Conservation (phyloP, 2,797 vertebrate genomes). For the Echeneis naucrates region DNA sequence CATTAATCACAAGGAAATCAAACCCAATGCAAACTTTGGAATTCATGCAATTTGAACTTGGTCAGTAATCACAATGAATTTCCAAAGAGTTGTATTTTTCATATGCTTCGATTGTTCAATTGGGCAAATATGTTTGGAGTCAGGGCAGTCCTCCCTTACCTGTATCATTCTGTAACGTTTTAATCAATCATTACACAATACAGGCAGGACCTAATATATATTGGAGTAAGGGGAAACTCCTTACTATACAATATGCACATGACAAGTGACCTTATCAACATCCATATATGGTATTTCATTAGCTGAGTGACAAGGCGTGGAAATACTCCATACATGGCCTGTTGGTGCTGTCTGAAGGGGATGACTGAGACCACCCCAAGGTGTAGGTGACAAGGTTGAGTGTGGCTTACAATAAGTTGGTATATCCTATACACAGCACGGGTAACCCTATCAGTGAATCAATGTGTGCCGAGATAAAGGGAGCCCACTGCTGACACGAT, state of each 20-base stretch:
- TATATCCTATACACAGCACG: slow-evolving; percentile 59
- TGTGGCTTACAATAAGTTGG: slow-evolving; percentile 59
- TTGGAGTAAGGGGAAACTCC: slow-evolving; percentile 84
- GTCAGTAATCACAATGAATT: slow-evolving; percentile 74
- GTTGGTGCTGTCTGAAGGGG: slow-evolving; percentile 39
- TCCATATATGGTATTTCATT: slow-evolving; percentile 41
- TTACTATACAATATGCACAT: slow-evolving; percentile 20
- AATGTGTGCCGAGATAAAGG: slow-evolving; percentile 70
- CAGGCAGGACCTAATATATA: slow-evolving; percentile 76
- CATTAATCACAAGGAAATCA: slow-evolving; percentile 48
- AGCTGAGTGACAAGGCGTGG: slow-evolving; percentile 55
- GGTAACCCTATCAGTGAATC: slow-evolving; percentile 76
- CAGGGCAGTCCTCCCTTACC: slow-evolving; percentile 63
- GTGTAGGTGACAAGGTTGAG: slow-evolving; percentile 69
- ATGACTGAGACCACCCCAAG: slow-evolving; percentile 54
- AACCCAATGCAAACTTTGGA: slow-evolving; percentile 81
- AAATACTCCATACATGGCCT: slow-evolving; percentile 61
- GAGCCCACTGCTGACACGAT: slow-evolving; percentile 60
- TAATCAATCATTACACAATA: slow-evolving; percentile 64
- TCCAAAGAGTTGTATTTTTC: slow-evolving; percentile 83
- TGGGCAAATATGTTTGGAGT: slow-evolving; percentile 48
- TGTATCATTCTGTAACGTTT: slow-evolving; percentile 67
- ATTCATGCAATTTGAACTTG: slow-evolving; percentile 83
- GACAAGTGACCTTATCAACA: slow-evolving; percentile 16
- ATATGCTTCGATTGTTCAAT: slow-evolving; percentile 55